Evolutionary conservation across 2,888 invertebrate species (phyloP), one percentile per base, ranked within the genome.

Genomic region (Polyommatus icarus): DNA sequence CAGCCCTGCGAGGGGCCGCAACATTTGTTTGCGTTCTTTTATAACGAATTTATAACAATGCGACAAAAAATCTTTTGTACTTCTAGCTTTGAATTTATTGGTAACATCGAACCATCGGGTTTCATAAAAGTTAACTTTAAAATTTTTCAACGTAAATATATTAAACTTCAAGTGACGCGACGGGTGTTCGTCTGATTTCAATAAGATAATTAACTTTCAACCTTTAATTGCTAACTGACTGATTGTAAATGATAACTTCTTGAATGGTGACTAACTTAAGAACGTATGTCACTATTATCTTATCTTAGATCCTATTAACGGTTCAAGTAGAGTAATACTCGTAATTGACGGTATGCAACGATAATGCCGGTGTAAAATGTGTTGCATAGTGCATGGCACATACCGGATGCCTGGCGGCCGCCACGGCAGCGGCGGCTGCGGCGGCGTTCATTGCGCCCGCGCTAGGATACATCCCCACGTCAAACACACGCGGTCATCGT

Each of bases 401-500:
- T 95, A 97, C 97, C 96, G 97, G 97, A 95, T 97, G 97, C 94
- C 97, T 96, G 83, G 97, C 97, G 93, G 97, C 97, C 93, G 96
- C 97, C 90, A 96, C 97, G 87, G 96, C 97, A 89, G 97, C 97
- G 88, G 97, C 97, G 89, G 96, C 97, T 90, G 97, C 97, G 92
- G 97, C 97, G 92, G 97, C 97, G 95, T 97, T 97, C 96, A 97
- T 97, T 81, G 94, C 94, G 95, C 97, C 97, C 95, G 97, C 96
- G 95, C 96, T 96, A 83, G 97, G 97, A 96, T 97, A 97, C 97
- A 97, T 97, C 94, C 95, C 95, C 90, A 89, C 90, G 94, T 94
- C 91, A 95, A 91, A 91, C 91, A 90, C 91, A 88, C 89, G 87
- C 89, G 87, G 84, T 88, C 93, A 93, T 93, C 83, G 87, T 91